Base-by-base conservation (phyloP, 2,888 invertebrate genomes). In the Hylaea fasciaria region DNA sequence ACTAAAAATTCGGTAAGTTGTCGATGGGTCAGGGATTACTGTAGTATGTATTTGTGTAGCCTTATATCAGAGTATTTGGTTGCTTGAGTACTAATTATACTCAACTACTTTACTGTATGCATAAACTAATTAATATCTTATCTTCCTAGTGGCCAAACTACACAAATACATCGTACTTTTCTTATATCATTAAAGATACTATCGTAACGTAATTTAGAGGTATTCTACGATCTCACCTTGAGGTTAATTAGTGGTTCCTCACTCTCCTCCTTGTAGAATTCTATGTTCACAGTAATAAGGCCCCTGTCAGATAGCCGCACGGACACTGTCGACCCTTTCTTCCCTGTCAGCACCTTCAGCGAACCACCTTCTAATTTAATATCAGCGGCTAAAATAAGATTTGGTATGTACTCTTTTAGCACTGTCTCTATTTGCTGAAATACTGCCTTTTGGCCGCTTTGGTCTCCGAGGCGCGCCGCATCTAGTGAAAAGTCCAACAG, bases 401-500 rank as follows among this genome's bases (percentile, higher is more conserved):
- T 95, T 28, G 94, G 93, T 69, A 97, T 93, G 85, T 95, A 95
- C 76, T 95, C 95, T 72, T 95, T 94, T 62, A 97, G 83, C 61
- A 96, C 94, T 66, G 93, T 94, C 76, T 95, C 94, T 65, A 97
- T 92, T 70, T 95, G 94, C 62, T 94, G 93, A 65, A 95, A 94
- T 43, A 96, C 89, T 59, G 93, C 91, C 66, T 94, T 94, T 64
- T 95, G 93, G 64, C 95, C 95, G 67, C 91, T 93, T 65, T 95
- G 93, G 75, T 95, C 95, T 64, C 93, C 94, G 39, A 96, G 91
- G 48, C 94, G 93, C 62, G 93, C 94, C 43, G 95, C 93, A 70
- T 96, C 95, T 69, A 97, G 93, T 0, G 96, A 95, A 81, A 97
- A 97, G 90, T 97, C 97, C 72, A 97, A 89, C 52, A 97, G 88